Conservation (phyloP, 2,888 invertebrate genomes). For the Deroplatys truncata region DNA sequence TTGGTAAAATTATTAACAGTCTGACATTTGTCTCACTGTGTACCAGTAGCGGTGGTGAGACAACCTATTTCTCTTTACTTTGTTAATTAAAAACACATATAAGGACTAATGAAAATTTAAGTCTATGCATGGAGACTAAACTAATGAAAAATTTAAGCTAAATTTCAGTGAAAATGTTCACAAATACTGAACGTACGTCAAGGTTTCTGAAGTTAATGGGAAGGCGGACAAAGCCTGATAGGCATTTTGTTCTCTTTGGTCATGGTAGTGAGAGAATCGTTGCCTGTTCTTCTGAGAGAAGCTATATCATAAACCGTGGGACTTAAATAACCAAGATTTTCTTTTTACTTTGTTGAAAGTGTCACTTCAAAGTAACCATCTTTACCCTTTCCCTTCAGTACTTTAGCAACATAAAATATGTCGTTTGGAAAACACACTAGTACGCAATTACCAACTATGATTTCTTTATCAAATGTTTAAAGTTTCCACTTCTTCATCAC, state of each 20-base stretch:
- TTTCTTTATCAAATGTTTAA: not conserved
- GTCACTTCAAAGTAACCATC: not conserved
- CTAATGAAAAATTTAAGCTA: not conserved
- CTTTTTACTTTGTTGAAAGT: too few species aligned
- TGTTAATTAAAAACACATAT: too few species aligned
- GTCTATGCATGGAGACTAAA: not conserved
- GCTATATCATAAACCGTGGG: not conserved
- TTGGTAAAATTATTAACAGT: too few species aligned
- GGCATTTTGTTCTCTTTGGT: not conserved
- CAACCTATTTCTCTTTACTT: too few species aligned
- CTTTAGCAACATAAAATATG: not conserved
- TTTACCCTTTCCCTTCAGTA: not conserved
- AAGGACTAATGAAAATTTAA: too few species aligned
- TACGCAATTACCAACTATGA: not conserved
- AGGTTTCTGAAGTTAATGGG: not conserved
- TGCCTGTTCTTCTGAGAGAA: not conserved
- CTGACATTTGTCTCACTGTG: too few species aligned
- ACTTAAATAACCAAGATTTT: not conserved
- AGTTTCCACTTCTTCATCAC: not conserved
- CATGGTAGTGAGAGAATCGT: not conserved
- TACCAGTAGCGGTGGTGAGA: too few species aligned
- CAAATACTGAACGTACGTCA: too few species aligned
- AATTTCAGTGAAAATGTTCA: not conserved
- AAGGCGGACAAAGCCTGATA: not conserved
- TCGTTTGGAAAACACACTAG: not conserved